A percentile compares a stretch with the other conserved stretches of the same genome.
These are phyloP conservation scores for Chelmon rostratus DNA, from an alignment of 2,797 vertebrate genomes.

Conservation along the genomic window DNA sequence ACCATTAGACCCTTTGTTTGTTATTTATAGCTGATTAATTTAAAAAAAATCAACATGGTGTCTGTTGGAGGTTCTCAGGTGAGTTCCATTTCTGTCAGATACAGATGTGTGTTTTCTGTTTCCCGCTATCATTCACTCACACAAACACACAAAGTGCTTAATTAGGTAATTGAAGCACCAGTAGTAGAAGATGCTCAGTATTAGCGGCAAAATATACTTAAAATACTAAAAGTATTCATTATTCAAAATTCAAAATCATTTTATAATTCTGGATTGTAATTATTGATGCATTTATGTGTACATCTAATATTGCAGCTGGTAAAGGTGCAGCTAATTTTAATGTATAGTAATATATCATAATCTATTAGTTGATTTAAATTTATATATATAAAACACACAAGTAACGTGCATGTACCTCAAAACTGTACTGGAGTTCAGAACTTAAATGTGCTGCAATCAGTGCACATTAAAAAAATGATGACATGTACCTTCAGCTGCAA, in stretches of 20 bases:
- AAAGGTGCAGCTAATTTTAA: too few species aligned
- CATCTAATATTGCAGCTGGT: too few species aligned
- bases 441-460: neutral
- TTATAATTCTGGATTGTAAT: too few species aligned
- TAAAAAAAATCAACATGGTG: neutral
- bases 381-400: neutral
- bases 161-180: too few species aligned
- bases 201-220: too few species aligned
- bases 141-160: neutral
- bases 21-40: neutral
- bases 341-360: too few species aligned
- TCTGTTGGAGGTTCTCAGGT: neutral
- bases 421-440: neutral
- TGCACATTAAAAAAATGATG: neutral
- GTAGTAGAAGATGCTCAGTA: too few species aligned
- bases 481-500: too few species aligned
- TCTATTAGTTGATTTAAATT: neutral
- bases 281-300: too few species aligned
- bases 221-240: too few species aligned
- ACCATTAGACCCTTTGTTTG: neutral
- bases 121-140: constrained; percentile 1
- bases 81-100: neutral
- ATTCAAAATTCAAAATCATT: too few species aligned
- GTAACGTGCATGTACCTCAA: neutral
- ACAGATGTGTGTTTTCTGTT: neutral